These are phyloP conservation scores for Tanytarsus gracilentus DNA, from an alignment of 2,888 invertebrate species.

Conservation along the genomic window DNA sequence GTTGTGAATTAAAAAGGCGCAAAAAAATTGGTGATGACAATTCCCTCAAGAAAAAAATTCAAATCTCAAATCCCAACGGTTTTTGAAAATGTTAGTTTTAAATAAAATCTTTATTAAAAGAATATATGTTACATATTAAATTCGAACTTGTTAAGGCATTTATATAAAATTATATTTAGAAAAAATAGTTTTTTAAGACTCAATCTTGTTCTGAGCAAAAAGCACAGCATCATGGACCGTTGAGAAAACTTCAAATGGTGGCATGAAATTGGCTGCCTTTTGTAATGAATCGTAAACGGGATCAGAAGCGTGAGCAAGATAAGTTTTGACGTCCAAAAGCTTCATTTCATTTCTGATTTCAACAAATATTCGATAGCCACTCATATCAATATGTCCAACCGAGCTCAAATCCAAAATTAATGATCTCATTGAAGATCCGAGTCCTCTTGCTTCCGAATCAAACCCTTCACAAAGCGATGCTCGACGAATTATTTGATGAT, in stretches of 20 bases:
- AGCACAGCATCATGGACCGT: constrained; percentile 56
- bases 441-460: constrained; percentile 10
- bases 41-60: no score
- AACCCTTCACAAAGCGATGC: constrained; percentile 30
- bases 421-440: constrained; percentile 34
- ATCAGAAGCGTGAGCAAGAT: constrained; percentile 49
- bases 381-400: constrained; percentile 55
- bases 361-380: constrained; percentile 50
- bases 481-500: constrained; percentile 40
- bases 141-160: no score
- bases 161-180: no score
- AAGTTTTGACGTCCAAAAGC: constrained; percentile 47
- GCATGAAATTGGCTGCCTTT: constrained; percentile 36
- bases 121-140: no score
- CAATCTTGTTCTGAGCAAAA: no score
- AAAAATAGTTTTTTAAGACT: no score
- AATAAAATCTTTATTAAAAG: no score
- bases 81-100: no score
- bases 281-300: constrained; percentile 40
- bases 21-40: no score
- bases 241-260: constrained; percentile 48
- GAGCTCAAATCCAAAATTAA: constrained; percentile 55
- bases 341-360: constrained; percentile 47
- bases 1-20: no score
- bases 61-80: no score